phyloP scores from a whole-genome alignment of 2,113 vertebrate genomes.

The Daphoenositta chrysoptera region DNA sequence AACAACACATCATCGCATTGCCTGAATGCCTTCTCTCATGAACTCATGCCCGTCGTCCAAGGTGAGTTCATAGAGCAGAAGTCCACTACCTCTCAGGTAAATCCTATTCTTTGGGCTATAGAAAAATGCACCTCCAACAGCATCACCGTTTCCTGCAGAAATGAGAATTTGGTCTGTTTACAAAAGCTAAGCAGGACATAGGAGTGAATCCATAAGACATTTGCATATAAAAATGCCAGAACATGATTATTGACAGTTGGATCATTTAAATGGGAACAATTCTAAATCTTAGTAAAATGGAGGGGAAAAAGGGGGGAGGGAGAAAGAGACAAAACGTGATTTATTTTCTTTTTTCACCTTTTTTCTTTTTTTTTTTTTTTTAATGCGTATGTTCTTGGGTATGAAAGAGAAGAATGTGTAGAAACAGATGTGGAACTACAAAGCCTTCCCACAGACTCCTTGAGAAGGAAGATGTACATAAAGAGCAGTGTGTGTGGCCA shows the following conservation, averaged over 20 bases:
- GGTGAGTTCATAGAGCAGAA: background rate
- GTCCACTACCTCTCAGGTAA: background rate
- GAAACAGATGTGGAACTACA: constrained; percentile 51
- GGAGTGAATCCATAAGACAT: background rate
- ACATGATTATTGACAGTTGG: background rate
- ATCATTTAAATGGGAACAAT: background rate
- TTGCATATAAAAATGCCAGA: background rate
- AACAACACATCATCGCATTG: background rate
- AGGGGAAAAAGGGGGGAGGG: rapidly evolving
- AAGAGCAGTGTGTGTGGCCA: constrained; percentile 35
- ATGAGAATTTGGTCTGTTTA: background rate
- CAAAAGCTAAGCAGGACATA: background rate
- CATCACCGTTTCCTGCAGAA: background rate
- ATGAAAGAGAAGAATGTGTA: background rate
- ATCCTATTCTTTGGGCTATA: background rate
- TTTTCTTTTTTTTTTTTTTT: background rate
- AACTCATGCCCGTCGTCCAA: background rate
- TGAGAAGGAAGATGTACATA: background rate
- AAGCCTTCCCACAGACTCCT: constrained; percentile 7
- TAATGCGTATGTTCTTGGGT: background rate
- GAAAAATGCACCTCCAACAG: background rate
- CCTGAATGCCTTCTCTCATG: background rate
- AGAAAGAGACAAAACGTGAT: background rate
- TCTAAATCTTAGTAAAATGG: background rate
- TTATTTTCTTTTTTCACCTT: background rate